phyloP scores from a whole-genome alignment of 2,113 vertebrate genomes.

The Hydrolagus affinis region DNA sequence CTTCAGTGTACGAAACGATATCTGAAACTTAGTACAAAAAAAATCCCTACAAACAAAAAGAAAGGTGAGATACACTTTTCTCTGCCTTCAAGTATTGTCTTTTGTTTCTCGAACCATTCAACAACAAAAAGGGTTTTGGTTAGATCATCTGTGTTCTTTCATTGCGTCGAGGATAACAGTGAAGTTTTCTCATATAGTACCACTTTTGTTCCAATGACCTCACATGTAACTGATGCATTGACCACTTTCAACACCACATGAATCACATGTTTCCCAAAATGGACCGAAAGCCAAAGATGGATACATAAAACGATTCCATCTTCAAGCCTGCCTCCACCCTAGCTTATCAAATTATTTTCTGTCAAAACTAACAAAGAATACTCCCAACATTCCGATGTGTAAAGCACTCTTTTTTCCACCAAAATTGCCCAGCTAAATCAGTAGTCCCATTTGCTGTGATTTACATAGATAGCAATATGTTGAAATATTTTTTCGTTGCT shows the following conservation, averaged over 20 bases:
- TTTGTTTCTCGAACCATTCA: too few species aligned
- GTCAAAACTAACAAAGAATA: background rate
- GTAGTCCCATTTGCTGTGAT: background rate
- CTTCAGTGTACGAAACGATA: too few species aligned
- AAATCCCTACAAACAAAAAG: too few species aligned
- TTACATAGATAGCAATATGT: background rate
- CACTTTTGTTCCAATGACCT: background rate
- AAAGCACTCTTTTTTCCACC: background rate
- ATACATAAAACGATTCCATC: background rate
- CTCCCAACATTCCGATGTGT: background rate
- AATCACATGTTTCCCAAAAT: background rate
- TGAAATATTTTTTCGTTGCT: background rate
- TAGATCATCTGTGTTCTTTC: too few species aligned
- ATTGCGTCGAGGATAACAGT: background rate
- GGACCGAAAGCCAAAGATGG: background rate
- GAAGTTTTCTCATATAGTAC: background rate
- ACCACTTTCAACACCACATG: background rate
- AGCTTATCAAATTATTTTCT: background rate
- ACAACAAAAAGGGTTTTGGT: too few species aligned
- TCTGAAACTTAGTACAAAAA: too few species aligned
- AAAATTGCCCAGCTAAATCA: background rate
- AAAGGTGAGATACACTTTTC: too few species aligned
- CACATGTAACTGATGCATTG: background rate
- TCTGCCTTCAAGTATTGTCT: too few species aligned
- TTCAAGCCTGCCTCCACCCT: background rate